These are phyloP conservation scores for Rhabdomys pumilio DNA, from an alignment of 2,797 vertebrate species.

Conservation along the genomic window DNA sequence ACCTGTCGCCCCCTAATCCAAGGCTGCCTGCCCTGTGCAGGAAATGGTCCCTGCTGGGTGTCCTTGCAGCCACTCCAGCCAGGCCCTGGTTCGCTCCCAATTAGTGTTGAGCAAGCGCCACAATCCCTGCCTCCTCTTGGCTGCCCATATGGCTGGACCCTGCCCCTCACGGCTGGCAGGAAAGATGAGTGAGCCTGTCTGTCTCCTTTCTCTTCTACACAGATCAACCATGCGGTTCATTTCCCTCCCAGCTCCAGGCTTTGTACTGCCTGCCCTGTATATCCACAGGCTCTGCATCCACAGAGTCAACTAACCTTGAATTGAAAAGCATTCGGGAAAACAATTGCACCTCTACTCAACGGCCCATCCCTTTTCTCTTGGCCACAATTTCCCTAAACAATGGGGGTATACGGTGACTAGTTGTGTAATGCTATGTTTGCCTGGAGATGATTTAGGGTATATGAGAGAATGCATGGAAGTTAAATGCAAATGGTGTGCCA, in stretches of 20 bases:
- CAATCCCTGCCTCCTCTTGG: conserved; percentile 52
- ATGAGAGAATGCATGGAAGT: neutral
- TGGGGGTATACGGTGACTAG: neutral
- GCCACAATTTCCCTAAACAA: neutral
- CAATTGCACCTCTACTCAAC: neutral
- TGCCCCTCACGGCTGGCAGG: conserved; percentile 43
- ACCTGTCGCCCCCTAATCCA: conserved; percentile 67
- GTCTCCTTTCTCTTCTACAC: neutral
- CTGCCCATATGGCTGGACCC: conserved; percentile 75
- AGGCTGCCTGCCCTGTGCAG: conserved; percentile 63
- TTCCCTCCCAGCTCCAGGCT: neutral
- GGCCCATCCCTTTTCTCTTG: neutral
- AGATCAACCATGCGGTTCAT: conserved; percentile 14
- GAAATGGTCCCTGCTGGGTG: conserved; percentile 75
- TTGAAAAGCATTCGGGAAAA: neutral
- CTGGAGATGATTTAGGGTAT: neutral
- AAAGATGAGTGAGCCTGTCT: conserved; percentile 20
- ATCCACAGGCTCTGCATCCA: neutral
- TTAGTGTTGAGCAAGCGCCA: conserved; percentile 51
- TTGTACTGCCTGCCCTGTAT: neutral
- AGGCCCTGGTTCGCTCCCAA: conserved; percentile 51
- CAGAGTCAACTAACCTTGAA: neutral
- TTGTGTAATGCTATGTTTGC: neutral
- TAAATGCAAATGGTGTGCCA: neutral
- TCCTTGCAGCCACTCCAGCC: conserved; percentile 66